Evolutionary conservation across 2,113 vertebrate genomes (phyloP).

Genomic region (Pelusios castaneus): DNA sequence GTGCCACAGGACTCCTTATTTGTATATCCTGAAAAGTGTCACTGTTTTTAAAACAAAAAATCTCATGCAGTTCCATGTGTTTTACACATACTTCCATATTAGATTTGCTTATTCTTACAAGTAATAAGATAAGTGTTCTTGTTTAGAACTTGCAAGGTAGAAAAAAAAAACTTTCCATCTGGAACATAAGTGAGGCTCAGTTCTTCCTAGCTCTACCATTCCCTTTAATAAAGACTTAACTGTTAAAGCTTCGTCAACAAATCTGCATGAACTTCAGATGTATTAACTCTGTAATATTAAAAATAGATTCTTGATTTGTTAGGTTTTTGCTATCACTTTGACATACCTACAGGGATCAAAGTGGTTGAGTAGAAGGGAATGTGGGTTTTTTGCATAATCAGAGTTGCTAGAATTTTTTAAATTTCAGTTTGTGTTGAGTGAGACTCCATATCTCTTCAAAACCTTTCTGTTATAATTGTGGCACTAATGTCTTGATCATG

Average conservation of each 20-base stretch:
- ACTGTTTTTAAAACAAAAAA: not conserved
- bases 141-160: not conserved
- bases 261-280: not conserved
- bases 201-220: not conserved
- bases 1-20: too few species aligned
- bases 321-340: not conserved
- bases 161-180: not conserved
- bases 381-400: not conserved
- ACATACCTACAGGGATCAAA: not conserved
- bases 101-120: not conserved
- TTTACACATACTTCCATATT: not conserved
- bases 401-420: not conserved
- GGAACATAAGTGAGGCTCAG: not conserved
- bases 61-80: not conserved
- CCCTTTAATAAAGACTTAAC: not conserved
- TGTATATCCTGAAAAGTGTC: not conserved
- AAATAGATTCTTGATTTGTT: not conserved
- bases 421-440: not conserved
- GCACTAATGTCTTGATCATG: not conserved
- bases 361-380: not conserved
- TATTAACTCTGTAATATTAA: not conserved
- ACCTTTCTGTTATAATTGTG: not conserved
- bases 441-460: not conserved
- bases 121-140: not conserved
- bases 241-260: not conserved